Evolutionary conservation across 2,888 invertebrate species (phyloP).

Genomic region (Tenodera sinensis): DNA sequence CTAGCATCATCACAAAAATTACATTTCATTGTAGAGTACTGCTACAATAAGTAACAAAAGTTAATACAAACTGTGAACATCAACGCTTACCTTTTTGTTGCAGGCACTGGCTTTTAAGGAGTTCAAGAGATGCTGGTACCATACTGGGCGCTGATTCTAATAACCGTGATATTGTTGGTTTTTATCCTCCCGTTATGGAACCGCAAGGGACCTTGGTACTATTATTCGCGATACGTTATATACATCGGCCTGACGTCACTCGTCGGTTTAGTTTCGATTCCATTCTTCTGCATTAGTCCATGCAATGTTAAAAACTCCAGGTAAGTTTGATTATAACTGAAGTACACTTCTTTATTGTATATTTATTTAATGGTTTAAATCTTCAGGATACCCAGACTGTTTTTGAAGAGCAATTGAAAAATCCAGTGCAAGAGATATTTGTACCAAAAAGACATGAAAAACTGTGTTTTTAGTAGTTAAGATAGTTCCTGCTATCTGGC

Average conservation of each 20-base stretch:
- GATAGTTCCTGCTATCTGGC: no score
- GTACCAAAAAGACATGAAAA: no score
- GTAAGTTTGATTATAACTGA: slow-evolving; percentile 42
- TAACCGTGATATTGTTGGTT: background rate
- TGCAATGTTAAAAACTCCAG: slow-evolving; percentile 49
- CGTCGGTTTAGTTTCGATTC: slow-evolving; percentile 23
- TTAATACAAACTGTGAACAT: no score
- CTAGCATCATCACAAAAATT: no score
- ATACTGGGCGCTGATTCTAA: background rate
- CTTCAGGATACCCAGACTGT: no score
- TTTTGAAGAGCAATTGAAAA: no score
- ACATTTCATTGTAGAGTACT: no score
- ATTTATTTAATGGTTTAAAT: no score
- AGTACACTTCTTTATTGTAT: no score
- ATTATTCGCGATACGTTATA: background rate
- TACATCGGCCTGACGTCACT: background rate
- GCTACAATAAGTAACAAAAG: no score
- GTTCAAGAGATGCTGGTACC: background rate
- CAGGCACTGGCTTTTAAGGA: background rate
- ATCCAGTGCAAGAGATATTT: no score
- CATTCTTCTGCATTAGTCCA: slow-evolving; percentile 35
- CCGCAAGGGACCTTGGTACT: background rate
- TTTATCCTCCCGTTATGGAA: background rate
- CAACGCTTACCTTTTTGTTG: background rate
- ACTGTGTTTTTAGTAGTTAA: no score